A percentile compares a stretch with the other conserved stretches of the same genome.
Evolutionary conservation across 2,113 vertebrate species (phyloP).

Genomic region (Nothoprocta pentlandii): DNA sequence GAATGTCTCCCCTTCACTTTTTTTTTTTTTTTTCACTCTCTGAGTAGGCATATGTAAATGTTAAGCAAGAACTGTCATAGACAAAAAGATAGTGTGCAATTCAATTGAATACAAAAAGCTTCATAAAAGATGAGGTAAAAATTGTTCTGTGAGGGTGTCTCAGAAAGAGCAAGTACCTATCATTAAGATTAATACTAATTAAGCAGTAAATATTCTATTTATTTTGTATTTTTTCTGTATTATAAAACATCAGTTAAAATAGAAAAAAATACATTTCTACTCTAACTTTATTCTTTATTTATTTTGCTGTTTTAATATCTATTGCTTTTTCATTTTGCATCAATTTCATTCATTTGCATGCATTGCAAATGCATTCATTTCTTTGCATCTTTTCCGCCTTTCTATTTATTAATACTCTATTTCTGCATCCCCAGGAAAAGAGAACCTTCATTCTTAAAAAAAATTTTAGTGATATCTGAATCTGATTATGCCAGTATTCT

Average conservation of each 20-base stretch:
- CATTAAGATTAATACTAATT: background rate
- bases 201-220: background rate
- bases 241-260: background rate
- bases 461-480: background rate
- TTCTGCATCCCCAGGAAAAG: background rate
- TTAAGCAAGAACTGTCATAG: background rate
- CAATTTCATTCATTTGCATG: background rate
- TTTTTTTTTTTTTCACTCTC: background rate
- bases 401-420: background rate
- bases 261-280: background rate
- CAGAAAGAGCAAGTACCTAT: background rate
- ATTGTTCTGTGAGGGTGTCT: background rate
- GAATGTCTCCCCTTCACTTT: background rate
- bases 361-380: background rate
- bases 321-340: background rate
- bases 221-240: background rate
- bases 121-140: background rate
- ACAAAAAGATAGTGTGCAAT: background rate
- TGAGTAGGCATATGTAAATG: rapidly evolving
- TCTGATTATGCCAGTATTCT: background rate
- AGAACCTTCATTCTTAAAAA: background rate
- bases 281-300: background rate
- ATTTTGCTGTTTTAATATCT: background rate
- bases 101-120: background rate
- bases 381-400: background rate